Conservation (phyloP, 2,888 invertebrate species). For the Sisyra terminalis region DNA sequence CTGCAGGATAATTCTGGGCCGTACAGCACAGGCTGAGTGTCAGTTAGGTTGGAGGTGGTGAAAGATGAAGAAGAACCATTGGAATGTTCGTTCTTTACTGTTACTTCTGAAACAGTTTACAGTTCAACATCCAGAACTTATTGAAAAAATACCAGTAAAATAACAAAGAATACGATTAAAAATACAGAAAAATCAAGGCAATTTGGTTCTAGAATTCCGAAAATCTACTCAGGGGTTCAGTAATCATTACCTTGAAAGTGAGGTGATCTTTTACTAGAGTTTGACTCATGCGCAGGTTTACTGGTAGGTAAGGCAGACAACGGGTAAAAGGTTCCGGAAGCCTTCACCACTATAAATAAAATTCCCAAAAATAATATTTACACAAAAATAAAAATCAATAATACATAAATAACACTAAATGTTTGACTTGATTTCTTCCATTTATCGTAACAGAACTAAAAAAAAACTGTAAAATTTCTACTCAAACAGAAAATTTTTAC, state of each 20-base stretch:
- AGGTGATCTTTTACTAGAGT: conserved; percentile 5
- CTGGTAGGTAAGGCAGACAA: conserved; percentile 40
- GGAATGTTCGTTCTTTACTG: neutral
- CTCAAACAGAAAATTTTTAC: too few relatives aligned
- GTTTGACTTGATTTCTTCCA: too few relatives aligned
- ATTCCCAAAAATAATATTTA: conserved; percentile 10
- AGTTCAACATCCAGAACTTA: neutral
- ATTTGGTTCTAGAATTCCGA: neutral
- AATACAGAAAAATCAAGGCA: neutral
- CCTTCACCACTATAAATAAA: conserved; percentile 71
- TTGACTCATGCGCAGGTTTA: conserved; percentile 7
- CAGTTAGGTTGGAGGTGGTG: neutral
- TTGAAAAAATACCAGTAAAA: neutral
- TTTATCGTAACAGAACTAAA: too few relatives aligned
- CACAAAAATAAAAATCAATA: conserved; percentile 1
- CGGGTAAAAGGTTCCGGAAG: conserved; percentile 83
- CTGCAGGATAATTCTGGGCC: conserved; percentile 52
- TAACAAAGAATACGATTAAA: neutral
- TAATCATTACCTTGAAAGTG: conserved; percentile 1
- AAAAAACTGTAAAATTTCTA: too few relatives aligned
- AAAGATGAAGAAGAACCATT: neutral
- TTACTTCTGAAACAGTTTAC: neutral
- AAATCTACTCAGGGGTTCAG: too few relatives aligned
- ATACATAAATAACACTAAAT: too few relatives aligned
- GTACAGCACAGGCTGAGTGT: conserved; percentile 33